phyloP scores from a whole-genome alignment of 2,888 invertebrate genomes.

The Aphrophora alni region DNA sequence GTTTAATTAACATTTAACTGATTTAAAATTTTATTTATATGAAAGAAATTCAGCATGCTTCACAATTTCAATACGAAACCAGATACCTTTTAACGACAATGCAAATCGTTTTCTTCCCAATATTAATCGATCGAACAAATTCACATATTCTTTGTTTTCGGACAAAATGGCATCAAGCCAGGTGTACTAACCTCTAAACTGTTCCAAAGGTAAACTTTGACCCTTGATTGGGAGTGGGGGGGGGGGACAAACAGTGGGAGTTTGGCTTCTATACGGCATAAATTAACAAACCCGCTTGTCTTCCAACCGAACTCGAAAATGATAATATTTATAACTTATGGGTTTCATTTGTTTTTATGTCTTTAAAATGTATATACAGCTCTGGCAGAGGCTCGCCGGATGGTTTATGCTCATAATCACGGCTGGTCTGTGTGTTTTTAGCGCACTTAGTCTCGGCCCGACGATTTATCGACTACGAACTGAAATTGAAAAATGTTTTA shows the following conservation, averaged over 20 bases:
- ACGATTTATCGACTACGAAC: background rate
- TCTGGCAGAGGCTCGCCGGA: background rate
- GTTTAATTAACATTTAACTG: too few species aligned
- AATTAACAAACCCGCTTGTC: background rate
- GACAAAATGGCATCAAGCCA: background rate
- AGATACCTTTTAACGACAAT: too few species aligned
- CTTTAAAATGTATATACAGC: background rate
- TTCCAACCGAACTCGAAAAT: background rate
- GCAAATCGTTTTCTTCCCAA: too few species aligned
- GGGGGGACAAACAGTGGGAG: background rate
- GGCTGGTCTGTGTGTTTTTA: background rate
- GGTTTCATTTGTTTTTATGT: slow-evolving; percentile 4
- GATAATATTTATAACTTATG: background rate
- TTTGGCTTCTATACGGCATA: background rate
- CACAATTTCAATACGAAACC: too few species aligned
- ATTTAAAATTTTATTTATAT: too few species aligned
- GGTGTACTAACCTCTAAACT: background rate
- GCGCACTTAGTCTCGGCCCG: background rate
- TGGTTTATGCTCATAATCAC: background rate
- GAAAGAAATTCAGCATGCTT: too few species aligned
- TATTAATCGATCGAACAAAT: too few species aligned
- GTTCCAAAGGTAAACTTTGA: background rate
- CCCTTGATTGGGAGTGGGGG: background rate
- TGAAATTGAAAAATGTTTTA: background rate
- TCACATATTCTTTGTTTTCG: background rate